Evolutionary conservation across 2,113 vertebrate genomes (phyloP), one percentile per base, ranked within the genome.

Genomic region (Ptilorrhoa leucosticta): DNA sequence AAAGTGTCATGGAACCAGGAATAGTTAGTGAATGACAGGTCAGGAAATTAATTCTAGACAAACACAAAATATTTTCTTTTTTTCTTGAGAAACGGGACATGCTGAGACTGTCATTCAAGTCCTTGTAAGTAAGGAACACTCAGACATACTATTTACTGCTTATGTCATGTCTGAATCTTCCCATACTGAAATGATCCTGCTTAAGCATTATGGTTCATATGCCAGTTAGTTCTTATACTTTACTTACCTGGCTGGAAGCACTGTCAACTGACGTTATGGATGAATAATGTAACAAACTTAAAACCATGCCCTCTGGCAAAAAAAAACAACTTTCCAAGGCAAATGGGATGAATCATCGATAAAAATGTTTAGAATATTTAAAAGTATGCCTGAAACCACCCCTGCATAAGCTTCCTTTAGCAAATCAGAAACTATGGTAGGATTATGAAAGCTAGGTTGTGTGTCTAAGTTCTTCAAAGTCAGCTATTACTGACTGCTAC

Each of bases 221-320:
- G 23, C 26, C 40, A 75, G 5, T 71, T 76, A 61, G 50, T 61
- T 91, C 63, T 89, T 69, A 63, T 17, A 26, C 68, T 87, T 80
- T 40, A 47, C 64, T 79, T 72, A 82, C 83, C 84, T 97, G 78
- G 47, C 71, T 91, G 64, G 48, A 83, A 87, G 48, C 54, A 78
- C 19, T 48, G 51, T 65, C 84, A 86, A 33, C 40, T 83, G 44
- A 83, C 0, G 0, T 78, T 54, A 54, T 20, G 11, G 64, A 80
- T 96, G 81, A 94, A 91, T 90, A 96, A 92, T 58, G 51, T 50
- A 91, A 86, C 68, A 54, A 86, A 83, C 71, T 68, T 90, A 69
- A 88, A 94, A 37, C 51, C 12, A 19, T 71, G 66, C 27, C 94
- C 78, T 81, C 71, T 75, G 79, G 81, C 20, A 50, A 35, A 66